Conservation (phyloP, 2,113 vertebrate genomes). For the Fukomys damarensis region DNA sequence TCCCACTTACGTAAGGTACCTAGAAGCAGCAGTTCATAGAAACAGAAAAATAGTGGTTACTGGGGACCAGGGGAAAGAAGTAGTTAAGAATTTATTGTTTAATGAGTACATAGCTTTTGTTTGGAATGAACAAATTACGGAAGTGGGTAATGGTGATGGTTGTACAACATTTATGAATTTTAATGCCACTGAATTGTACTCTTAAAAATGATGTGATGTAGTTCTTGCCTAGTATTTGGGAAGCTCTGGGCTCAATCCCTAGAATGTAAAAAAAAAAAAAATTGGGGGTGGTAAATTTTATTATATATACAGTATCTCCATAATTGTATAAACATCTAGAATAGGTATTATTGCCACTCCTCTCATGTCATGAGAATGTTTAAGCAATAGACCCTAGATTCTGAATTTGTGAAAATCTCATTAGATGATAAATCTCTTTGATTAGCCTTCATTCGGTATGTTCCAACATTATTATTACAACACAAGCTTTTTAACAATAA, state of each 20-base stretch:
- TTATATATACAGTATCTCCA: not conserved
- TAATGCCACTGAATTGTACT: not conserved
- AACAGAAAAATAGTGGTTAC: not conserved
- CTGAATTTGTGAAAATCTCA: constrained; percentile 46
- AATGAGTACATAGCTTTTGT: not conserved
- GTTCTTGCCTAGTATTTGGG: not conserved
- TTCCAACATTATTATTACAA: not conserved
- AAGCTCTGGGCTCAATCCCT: not conserved
- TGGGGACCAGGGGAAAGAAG: not conserved
- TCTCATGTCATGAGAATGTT: constrained; percentile 49
- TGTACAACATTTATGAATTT: not conserved
- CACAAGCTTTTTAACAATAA: not conserved
- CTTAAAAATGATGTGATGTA: not conserved
- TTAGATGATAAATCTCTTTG: not conserved
- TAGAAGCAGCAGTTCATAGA: not conserved
- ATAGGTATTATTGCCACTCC: constrained; percentile 24
- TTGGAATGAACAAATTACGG: not conserved
- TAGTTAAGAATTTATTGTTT: not conserved
- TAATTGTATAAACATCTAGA: constrained; percentile 24
- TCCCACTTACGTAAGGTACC: not conserved
- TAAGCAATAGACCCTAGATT: not conserved
- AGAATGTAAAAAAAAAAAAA: not conserved
- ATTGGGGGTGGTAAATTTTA: not conserved
- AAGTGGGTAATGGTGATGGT: not conserved
- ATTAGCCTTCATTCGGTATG: not conserved